Percentiles rank a stretch among this genome's conserved stretches.
These are phyloP conservation scores for Monochamus saltuarius DNA, from an alignment of 1,140 invertebrate genomes.

Conservation along the genomic window DNA sequence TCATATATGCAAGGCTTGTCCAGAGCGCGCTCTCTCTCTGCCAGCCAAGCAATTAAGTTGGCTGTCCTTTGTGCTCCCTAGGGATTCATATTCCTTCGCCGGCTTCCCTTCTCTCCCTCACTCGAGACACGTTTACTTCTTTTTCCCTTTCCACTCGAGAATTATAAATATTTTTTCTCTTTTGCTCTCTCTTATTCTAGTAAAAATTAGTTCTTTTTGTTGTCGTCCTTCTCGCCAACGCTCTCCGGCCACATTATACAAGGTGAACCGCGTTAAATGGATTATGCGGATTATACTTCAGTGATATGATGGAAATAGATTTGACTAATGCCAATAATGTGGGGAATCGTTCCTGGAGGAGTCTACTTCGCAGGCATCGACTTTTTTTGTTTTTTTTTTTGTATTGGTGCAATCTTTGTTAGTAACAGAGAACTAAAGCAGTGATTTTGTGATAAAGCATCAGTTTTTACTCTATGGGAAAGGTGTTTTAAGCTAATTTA, in stretches of 20 bases:
- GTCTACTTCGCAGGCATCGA: too few species aligned
- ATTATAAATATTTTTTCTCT: slow-evolving; percentile 43
- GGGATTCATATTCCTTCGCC: slow-evolving; percentile 40
- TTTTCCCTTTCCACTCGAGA: slow-evolving; percentile 29
- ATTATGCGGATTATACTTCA: too few species aligned
- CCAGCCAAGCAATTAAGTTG: slow-evolving; percentile 38
- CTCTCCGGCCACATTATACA: slow-evolving; percentile 2
- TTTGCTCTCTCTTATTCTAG: slow-evolving; percentile 20
- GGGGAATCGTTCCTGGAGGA: too few species aligned
- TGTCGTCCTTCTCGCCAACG: not conserved
- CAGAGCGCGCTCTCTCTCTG: slow-evolving; percentile 35
- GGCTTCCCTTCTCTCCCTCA: slow-evolving; percentile 18
- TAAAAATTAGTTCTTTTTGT: slow-evolving; percentile 41
- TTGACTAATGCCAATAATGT: too few species aligned
- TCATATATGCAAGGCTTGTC: slow-evolving; percentile 50
- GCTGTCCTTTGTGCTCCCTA: slow-evolving; percentile 38
- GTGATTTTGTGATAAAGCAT: too few species aligned
- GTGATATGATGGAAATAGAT: too few species aligned
- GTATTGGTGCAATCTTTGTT: too few species aligned
- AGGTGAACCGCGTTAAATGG: too few species aligned
- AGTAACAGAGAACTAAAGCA: too few species aligned
- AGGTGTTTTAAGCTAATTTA: too few species aligned
- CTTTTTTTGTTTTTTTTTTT: too few species aligned
- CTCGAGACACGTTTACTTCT: slow-evolving; percentile 35
- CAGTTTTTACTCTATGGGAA: too few species aligned